phyloP scores from a whole-genome alignment of 2,113 vertebrate genomes.

The Pluvialis apricaria region DNA sequence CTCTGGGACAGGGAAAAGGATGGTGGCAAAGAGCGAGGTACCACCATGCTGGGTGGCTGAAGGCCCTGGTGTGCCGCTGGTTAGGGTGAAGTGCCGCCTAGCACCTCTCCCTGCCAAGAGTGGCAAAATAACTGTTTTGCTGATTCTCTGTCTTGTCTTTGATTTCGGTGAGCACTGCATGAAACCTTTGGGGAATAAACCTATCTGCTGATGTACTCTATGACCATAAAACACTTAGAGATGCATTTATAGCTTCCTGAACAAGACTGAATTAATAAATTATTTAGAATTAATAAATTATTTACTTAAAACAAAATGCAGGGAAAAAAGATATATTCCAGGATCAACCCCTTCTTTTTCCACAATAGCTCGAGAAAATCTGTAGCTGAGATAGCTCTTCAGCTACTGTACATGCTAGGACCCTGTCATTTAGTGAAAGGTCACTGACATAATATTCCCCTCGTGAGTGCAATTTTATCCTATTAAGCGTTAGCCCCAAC shows the following conservation, averaged over 20 bases:
- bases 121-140: neutral
- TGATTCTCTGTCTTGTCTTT: neutral
- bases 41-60: neutral
- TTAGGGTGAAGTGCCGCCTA: neutral
- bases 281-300: neutral
- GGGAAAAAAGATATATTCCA: neutral
- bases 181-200: neutral
- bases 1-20: neutral
- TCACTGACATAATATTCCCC: neutral
- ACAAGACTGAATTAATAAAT: neutral
- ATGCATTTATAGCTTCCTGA: neutral
- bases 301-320: neutral
- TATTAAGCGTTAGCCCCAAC: constrained; percentile 15
- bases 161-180: neutral
- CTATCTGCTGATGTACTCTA: neutral
- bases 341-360: neutral
- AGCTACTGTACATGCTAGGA: neutral
- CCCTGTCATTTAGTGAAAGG: neutral
- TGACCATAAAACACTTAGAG: neutral
- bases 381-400: neutral
- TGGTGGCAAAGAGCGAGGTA: neutral
- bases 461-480: constrained; percentile 24
- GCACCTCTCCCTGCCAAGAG: neutral
- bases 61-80: neutral
- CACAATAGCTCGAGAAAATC: neutral